These are phyloP conservation scores for Fringilla coelebs DNA, from an alignment of 2,797 vertebrate species.

Conservation along the genomic window DNA sequence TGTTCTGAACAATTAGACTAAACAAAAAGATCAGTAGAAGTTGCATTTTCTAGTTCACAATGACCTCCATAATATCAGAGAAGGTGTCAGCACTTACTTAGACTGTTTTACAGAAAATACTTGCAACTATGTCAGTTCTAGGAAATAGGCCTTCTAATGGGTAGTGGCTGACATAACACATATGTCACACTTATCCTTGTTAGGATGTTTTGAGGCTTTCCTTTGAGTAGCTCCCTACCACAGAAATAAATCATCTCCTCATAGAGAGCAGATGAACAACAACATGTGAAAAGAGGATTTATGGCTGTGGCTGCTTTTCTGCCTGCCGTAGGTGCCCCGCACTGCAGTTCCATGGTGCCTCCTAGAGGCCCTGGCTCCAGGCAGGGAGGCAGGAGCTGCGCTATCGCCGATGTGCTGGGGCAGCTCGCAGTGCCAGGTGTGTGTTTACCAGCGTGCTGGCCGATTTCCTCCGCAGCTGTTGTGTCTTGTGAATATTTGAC, in stretches of 20 bases:
- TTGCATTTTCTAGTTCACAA: neutral
- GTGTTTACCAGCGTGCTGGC: slow-evolving; percentile 1
- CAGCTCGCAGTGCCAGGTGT: neutral
- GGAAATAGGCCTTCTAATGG: slow-evolving; percentile 37
- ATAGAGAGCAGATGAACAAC: slow-evolving; percentile 35
- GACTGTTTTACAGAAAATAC: slow-evolving; percentile 24
- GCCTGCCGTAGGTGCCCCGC: neutral
- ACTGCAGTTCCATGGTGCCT: slow-evolving; percentile 52
- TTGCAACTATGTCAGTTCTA: slow-evolving; percentile 56
- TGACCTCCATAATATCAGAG: neutral
- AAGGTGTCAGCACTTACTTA: slow-evolving; percentile 20
- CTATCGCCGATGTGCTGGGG: neutral
- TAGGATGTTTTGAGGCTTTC: slow-evolving; percentile 64
- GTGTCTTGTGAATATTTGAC: neutral
- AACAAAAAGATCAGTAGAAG: neutral
- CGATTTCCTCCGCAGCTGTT: neutral
- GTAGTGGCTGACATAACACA: slow-evolving; percentile 52
- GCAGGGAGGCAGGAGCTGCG: neutral
- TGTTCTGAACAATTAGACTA: neutral
- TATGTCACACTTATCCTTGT: slow-evolving; percentile 58
- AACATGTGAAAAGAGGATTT: slow-evolving; percentile 51
- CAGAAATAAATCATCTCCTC: slow-evolving; percentile 63
- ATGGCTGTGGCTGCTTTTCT: slow-evolving; percentile 16
- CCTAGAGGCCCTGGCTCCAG: slow-evolving; percentile 25
- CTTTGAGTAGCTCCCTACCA: slow-evolving; percentile 54